Conservation (phyloP, 2,113 vertebrate genomes). For the Grus americana region DNA sequence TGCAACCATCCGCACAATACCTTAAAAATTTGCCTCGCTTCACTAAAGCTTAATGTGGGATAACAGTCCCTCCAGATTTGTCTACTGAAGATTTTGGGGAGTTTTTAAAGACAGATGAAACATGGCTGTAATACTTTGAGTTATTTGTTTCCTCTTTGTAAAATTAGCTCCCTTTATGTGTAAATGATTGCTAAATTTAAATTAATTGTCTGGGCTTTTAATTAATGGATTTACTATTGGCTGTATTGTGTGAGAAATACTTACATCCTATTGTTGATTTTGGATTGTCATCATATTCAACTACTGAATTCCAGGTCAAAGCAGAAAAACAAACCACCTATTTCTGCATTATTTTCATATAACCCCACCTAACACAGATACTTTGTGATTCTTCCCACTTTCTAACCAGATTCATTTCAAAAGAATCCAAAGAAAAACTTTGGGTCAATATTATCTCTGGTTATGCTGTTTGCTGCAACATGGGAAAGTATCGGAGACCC, state of each 20-base stretch:
- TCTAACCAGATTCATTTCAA: neutral
- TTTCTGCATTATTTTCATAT: neutral
- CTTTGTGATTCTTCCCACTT: neutral
- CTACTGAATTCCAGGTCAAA: neutral
- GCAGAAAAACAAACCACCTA: neutral
- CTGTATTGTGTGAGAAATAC: neutral
- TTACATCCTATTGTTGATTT: neutral
- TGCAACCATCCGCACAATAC: too few relatives aligned
- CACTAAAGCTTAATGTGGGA: neutral
- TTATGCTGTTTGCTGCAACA: neutral
- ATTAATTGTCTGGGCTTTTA: neutral
- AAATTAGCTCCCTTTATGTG: neutral
- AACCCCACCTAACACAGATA: too few relatives aligned
- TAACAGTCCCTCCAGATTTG: neutral
- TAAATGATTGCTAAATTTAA: neutral
- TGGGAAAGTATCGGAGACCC: neutral
- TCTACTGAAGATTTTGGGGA: neutral
- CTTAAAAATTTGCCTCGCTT: neutral
- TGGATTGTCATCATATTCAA: neutral
- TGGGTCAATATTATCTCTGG: neutral
- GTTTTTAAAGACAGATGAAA: neutral
- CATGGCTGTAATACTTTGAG: neutral
- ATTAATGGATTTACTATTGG: neutral
- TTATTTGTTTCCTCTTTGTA: neutral
- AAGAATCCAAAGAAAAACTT: neutral